Evolutionary conservation across 2,888 invertebrate genomes (phyloP).

Genomic region (Ephialtes manifestator): DNA sequence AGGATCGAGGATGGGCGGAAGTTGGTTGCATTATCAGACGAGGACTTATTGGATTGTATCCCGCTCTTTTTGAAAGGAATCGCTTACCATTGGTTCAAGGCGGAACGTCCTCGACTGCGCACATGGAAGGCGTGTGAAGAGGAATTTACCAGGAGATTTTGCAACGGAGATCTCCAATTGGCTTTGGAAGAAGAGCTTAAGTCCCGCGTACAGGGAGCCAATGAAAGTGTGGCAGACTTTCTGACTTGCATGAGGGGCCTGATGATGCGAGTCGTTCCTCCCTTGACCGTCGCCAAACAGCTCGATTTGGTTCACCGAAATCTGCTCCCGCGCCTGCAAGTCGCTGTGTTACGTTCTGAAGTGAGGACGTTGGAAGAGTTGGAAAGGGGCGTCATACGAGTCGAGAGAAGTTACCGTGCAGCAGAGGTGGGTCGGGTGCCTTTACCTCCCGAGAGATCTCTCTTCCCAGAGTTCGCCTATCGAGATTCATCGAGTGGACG

Average conservation of each 20-base stretch:
- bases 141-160: no score
- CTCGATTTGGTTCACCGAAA: not conserved
- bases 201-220: no score
- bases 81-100: not conserved
- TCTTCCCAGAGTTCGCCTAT: not conserved
- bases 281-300: not conserved
- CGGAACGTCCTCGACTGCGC: not conserved
- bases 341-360: no score
- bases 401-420: no score
- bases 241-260: not conserved
- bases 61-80: not conserved
- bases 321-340: no score
- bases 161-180: no score
- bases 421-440: no score
- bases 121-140: not conserved
- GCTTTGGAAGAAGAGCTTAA: no score
- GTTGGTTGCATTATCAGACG: not conserved
- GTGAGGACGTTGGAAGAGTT: no score
- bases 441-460: no score
- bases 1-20: not conserved
- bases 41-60: not conserved
- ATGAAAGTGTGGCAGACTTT: no score
- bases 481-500: not conserved
- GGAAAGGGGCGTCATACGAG: no score
- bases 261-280: conserved; percentile 11